A percentile compares a stretch with the other conserved stretches of the same genome.
Conservation (phyloP, 1,140 invertebrate species). For the Drosophila bipectinata region DNA sequence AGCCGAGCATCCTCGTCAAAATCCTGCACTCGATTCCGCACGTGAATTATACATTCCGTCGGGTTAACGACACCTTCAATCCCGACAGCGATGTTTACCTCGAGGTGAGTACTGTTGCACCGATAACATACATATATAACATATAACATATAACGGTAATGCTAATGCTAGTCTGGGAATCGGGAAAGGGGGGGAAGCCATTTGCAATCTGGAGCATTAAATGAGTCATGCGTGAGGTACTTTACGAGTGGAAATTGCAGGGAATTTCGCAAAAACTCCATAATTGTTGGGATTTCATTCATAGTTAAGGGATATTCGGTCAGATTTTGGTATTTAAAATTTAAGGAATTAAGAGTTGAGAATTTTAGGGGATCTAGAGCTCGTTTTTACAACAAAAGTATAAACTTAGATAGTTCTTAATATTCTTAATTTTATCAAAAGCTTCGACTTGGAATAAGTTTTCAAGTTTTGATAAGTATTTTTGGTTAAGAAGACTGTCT, state of each 20-base stretch:
- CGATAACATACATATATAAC: conserved; percentile 1
- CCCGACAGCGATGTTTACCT: conserved; percentile 94
- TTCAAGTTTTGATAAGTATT: too few species aligned
- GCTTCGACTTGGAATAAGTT: too few species aligned
- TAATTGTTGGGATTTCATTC: background rate
- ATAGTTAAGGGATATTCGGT: too few species aligned
- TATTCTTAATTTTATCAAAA: too few species aligned
- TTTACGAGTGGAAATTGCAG: background rate
- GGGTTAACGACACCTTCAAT: conserved; percentile 95
- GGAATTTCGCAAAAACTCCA: background rate
- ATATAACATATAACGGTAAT: background rate
- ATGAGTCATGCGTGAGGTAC: background rate
- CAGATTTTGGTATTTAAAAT: too few species aligned
- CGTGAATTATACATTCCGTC: conserved; percentile 93
- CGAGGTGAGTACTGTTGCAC: conserved; percentile 87
- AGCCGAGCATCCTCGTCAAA: conserved; percentile 84
- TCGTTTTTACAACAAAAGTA: too few species aligned
- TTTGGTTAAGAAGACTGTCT: too few species aligned
- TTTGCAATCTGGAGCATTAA: conserved; percentile 2
- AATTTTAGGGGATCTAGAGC: too few species aligned
- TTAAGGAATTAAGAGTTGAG: too few species aligned
- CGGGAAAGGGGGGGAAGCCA: background rate
- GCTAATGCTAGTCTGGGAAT: background rate
- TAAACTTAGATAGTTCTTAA: too few species aligned
- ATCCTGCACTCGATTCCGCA: conserved; percentile 94